These are phyloP conservation scores for Palythoa caribaeorum DNA, from an alignment of 92 coral and sea anemone species.

Conservation along the genomic window DNA sequence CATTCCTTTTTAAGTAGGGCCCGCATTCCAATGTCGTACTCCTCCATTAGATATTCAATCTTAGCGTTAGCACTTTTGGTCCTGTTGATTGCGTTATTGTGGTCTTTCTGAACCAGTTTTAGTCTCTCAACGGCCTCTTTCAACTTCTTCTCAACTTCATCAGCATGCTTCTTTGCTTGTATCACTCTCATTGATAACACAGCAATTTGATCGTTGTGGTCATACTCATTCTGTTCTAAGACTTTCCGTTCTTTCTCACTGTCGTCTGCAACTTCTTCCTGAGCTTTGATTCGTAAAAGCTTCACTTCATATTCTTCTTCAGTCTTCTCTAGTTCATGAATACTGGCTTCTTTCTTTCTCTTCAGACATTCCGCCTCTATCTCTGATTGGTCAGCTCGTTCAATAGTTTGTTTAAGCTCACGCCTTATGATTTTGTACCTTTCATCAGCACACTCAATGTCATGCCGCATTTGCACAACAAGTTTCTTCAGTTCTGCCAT, in stretches of 20 bases:
- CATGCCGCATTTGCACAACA: conserved; percentile 71
- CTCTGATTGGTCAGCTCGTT: conserved; percentile 81
- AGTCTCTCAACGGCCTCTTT: conserved; percentile 58
- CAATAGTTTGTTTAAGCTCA: conserved; percentile 63
- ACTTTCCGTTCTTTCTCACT: conserved; percentile 84
- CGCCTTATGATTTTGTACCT: conserved; percentile 63
- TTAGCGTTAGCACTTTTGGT: conserved; percentile 68
- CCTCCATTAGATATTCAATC: conserved; percentile 69
- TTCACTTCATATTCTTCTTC: conserved; percentile 50
- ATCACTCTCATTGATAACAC: conserved; percentile 66
- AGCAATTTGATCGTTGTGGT: conserved; percentile 76
- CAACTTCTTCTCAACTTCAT: conserved; percentile 73
- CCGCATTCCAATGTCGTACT: conserved; percentile 57
- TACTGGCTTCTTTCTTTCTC: conserved; percentile 57
- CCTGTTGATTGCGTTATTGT: conserved; percentile 51
- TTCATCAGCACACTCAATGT: conserved; percentile 77
- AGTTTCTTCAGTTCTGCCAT: conserved; percentile 83
- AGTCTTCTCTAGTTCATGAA: conserved; percentile 55
- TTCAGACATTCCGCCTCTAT: conserved; percentile 73
- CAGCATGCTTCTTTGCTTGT: conserved; percentile 70
- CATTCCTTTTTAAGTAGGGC: conserved; percentile 68
- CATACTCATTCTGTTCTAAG: conserved; percentile 82
- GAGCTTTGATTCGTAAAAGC: conserved; percentile 59
- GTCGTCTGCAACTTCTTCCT: conserved; percentile 81
- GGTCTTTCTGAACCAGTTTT: conserved; percentile 50